Conservation (phyloP, 2,113 vertebrate genomes). For the Heptranchias perlo region DNA sequence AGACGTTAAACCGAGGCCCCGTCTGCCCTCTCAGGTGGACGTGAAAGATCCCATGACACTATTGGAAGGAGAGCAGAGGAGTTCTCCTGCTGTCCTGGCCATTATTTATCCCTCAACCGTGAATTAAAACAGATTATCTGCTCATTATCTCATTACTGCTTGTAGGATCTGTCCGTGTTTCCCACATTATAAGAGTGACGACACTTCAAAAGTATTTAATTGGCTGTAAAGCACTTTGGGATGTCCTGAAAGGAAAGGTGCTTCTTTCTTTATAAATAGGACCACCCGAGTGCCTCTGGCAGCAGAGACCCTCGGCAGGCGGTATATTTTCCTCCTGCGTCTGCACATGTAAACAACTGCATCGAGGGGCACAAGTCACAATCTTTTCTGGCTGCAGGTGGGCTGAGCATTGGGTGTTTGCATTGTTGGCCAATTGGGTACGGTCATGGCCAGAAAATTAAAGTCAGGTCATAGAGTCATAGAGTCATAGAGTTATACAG, state of each 20-base stretch:
- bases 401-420: neutral
- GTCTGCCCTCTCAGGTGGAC: no score
- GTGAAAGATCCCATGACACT: neutral
- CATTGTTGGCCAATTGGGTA: neutral
- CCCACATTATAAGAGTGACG: neutral
- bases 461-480: no score
- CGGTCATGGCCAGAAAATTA: neutral
- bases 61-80: neutral
- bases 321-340: neutral
- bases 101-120: neutral
- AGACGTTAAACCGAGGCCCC: no score
- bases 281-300: neutral
- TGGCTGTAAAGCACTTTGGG: neutral
- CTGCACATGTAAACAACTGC: neutral
- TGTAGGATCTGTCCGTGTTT: neutral
- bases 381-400: neutral
- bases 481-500: no score
- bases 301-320: neutral
- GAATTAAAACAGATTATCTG: neutral
- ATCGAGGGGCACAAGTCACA: neutral
- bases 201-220: no score
- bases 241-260: neutral
- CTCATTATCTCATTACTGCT: neutral
- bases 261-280: neutral
- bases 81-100: neutral